These are phyloP conservation scores for Congeria kusceri DNA, from an alignment of 2,888 invertebrate species.

Conservation along the genomic window DNA sequence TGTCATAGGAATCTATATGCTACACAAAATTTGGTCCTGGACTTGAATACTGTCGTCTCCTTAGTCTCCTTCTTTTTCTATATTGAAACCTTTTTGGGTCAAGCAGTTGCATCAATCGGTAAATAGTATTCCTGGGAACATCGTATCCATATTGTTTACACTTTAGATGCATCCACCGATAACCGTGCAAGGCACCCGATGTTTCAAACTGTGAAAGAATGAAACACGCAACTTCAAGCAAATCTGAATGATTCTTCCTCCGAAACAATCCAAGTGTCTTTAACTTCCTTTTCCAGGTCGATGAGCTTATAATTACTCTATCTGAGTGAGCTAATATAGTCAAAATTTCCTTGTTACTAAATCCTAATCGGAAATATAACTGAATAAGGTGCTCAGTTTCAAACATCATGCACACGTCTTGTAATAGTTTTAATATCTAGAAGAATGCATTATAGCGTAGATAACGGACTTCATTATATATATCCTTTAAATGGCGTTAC, in stretches of 20 bases:
- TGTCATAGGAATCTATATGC: constrained; percentile 60
- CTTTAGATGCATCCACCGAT: constrained; percentile 46
- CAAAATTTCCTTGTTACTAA: too few relatives aligned
- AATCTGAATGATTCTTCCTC: constrained; percentile 17
- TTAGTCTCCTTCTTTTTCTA: constrained; percentile 35
- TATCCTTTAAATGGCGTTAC: too few relatives aligned
- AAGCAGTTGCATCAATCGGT: constrained; percentile 22
- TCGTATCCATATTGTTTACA: constrained; percentile 19
- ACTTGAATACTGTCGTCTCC: constrained; percentile 37
- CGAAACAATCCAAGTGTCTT: constrained; percentile 1
- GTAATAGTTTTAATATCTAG: too few relatives aligned
- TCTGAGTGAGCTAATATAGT: too few relatives aligned
- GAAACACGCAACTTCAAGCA: constrained; percentile 37
- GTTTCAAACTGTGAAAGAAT: constrained; percentile 27
- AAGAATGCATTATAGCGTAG: too few relatives aligned
- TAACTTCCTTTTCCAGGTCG: too few relatives aligned
- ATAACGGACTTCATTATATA: too few relatives aligned
- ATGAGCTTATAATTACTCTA: too few relatives aligned
- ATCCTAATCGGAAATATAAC: too few relatives aligned
- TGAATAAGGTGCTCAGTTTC: too few relatives aligned
- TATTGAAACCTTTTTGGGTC: constrained; percentile 38
- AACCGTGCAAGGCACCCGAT: constrained; percentile 42
- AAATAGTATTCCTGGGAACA: constrained; percentile 6
- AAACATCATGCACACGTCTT: too few relatives aligned
- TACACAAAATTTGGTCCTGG: constrained; percentile 56